Percentiles rank a stretch among this genome's conserved stretches.
phyloP scores from a whole-genome alignment of 1,140 invertebrate species.

The Philotrypesis tridentata region DNA sequence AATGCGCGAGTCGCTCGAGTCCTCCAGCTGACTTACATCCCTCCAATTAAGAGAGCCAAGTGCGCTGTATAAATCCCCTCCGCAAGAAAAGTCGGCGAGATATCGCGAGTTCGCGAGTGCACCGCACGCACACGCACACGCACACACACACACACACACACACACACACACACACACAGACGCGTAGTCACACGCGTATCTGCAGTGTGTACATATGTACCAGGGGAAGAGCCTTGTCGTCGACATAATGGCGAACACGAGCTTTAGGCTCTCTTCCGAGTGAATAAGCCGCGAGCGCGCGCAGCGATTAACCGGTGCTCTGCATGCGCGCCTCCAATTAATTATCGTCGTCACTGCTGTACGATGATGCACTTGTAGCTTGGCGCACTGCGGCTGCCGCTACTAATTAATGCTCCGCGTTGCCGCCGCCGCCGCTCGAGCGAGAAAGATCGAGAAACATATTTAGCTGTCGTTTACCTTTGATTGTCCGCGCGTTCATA shows the following conservation, averaged over 20 bases:
- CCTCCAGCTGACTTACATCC: not conserved
- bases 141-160: no score
- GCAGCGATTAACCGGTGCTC: constrained; percentile 28
- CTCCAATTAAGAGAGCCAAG: not conserved
- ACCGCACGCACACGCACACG: not conserved
- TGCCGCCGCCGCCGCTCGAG: not conserved
- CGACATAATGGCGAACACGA: not conserved
- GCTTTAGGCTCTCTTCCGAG: constrained; percentile 3
- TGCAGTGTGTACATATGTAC: not conserved
- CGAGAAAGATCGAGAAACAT: not conserved
- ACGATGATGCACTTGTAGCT: not conserved
- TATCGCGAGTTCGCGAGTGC: no score
- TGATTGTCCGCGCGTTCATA: no score
- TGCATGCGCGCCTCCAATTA: constrained; percentile 24
- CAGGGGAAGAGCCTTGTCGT: not conserved
- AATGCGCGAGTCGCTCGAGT: not conserved
- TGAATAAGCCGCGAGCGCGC: constrained; percentile 6
- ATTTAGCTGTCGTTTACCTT: no score
- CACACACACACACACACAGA: not conserved
- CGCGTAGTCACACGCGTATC: no score
- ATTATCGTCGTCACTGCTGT: constrained; percentile 18
- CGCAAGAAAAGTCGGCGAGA: not conserved
- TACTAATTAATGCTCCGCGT: constrained; percentile 39
- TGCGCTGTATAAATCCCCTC: not conserved
- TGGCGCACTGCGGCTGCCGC: not conserved